These are phyloP conservation scores for Geophilus truncorum DNA, from an alignment of 2,888 invertebrate genomes.

Conservation along the genomic window DNA sequence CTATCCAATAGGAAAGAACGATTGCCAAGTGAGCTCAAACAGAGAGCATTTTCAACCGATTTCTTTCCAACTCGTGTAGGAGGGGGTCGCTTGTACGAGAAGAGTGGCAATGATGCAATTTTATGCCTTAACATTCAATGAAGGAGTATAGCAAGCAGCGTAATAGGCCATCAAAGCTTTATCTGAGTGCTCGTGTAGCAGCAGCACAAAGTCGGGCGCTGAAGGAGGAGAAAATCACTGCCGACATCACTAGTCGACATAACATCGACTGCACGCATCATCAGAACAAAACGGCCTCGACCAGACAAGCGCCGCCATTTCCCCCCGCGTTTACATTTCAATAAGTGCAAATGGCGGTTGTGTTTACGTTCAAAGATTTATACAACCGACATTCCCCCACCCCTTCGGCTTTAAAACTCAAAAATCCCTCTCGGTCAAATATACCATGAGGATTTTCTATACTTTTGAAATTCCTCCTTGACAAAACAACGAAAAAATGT, in stretches of 20 bases:
- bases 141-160: constrained; percentile 15
- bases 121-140: constrained; percentile 31
- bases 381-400: neutral
- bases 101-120: neutral
- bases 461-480: too few species aligned
- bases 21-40: neutral
- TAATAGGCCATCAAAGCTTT: constrained; percentile 31
- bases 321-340: neutral
- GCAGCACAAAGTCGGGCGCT: neutral
- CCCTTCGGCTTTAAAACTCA: neutral
- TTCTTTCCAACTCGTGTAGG: neutral
- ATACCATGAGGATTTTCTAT: too few species aligned
- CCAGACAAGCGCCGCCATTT: neutral
- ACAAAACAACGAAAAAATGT: too few species aligned
- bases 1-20: neutral
- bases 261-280: neutral
- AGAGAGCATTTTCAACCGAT: neutral
- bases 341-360: neutral
- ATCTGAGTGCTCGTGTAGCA: constrained; percentile 15
- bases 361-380: neutral
- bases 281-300: neutral
- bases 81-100: neutral
- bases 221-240: constrained; percentile 2
- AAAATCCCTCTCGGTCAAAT: too few species aligned
- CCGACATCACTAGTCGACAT: neutral